A percentile compares a stretch with the other conserved stretches of the same genome.
These are phyloP conservation scores for Polypterus bichir DNA, from an alignment of 2,113 vertebrate genomes.

Conservation along the genomic window DNA sequence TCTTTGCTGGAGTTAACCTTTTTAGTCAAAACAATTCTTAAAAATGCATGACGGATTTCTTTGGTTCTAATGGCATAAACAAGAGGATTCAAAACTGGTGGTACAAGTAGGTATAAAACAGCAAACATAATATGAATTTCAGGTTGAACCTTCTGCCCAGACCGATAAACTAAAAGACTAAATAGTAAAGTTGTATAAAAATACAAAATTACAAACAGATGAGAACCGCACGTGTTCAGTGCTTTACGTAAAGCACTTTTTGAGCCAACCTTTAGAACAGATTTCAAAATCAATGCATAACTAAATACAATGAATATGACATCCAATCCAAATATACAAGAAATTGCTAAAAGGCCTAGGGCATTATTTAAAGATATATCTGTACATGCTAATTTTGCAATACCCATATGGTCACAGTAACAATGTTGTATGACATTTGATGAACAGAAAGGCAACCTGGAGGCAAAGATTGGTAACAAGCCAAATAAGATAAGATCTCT, in stretches of 20 bases:
- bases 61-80: background rate
- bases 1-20: background rate
- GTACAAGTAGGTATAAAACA: slow-evolving; percentile 1
- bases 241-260: background rate
- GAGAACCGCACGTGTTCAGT: background rate
- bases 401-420: slow-evolving; percentile 31
- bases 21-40: background rate
- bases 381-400: slow-evolving; percentile 25
- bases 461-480: background rate
- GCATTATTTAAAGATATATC: slow-evolving; percentile 22
- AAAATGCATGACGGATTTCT: slow-evolving; percentile 2
- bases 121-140: background rate
- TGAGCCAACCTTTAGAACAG: slow-evolving; percentile 22
- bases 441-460: slow-evolving; percentile 7
- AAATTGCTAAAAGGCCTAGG: slow-evolving; percentile 25
- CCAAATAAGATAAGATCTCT: background rate
- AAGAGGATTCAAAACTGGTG: slow-evolving; percentile 1
- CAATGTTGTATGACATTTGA: slow-evolving; percentile 23
- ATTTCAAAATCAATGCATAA: slow-evolving; percentile 22
- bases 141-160: slow-evolving; percentile 23
- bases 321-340: slow-evolving; percentile 26
- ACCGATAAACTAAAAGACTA: slow-evolving; percentile 15
- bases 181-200: slow-evolving; percentile 17
- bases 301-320: slow-evolving; percentile 26
- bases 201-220: slow-evolving; percentile 9